Evolutionary conservation across 2,797 vertebrate genomes (phyloP), one percentile per base, ranked within the genome.

Genomic region (Sebastes cheni): DNA sequence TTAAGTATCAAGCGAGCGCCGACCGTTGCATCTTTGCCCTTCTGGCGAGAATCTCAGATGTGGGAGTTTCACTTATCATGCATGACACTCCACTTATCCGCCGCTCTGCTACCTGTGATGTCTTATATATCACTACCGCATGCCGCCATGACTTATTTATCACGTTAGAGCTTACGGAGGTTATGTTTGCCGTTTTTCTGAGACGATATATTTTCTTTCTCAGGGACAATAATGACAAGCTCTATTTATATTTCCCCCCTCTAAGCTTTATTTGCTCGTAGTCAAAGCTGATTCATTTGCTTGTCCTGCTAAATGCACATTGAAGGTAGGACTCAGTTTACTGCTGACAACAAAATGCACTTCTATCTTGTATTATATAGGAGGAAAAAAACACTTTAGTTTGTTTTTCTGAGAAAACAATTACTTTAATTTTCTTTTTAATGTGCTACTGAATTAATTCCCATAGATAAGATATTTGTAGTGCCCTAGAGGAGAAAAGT

Each of bases 31-130:
- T 36, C 59, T 32, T 72, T 23, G 27, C 29, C 72, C 60, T 77
- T 67, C 50, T 72, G 80, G 56, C 11, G 14, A 34, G 67, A 73
- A 79, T 59, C 66, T 89, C 67, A 52, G 64, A 80, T 62, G 67
- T 62, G 25, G 61, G 72, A 59, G 34, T 80, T 67, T 75, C 8
- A 73, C 73, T 88, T 60, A 30, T 83, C 72, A 84, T 84, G 79
- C 61, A 22, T 36, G 68, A 67, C 61, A 65, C 62, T 34, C 70
- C 8, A 7, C 52, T 72, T 52, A 25, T 56, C 32, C 20, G 1
- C 68, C 11, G 54, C 77, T 62, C 32, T 23, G 69, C 69, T 67
- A 71, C 74, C 72, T 81, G 82, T 75, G 71, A 80, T 59, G 72
- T 80, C 59, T 80, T 42, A 46, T 39, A 59, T 8, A 83, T 56